Conservation (phyloP, 2,113 vertebrate species). For the Rhynchomys soricoides region DNA sequence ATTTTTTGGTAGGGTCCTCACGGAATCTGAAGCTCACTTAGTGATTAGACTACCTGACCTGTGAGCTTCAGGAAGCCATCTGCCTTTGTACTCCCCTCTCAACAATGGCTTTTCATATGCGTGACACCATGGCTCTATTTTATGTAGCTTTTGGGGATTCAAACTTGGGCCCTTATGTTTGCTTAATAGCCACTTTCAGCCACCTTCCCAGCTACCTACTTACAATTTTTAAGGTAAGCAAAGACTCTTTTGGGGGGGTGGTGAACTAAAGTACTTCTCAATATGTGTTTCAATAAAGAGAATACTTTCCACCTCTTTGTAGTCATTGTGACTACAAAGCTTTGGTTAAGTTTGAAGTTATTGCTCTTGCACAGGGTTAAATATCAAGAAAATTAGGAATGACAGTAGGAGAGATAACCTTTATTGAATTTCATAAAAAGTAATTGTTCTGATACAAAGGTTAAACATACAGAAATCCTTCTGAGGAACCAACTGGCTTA, state of each 20-base stretch:
- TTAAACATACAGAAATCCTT: background rate
- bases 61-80: background rate
- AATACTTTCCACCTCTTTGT: background rate
- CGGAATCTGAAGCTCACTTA: background rate
- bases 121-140: background rate
- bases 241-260: background rate
- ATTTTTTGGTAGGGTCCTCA: background rate
- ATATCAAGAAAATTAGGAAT: background rate
- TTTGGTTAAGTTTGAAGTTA: background rate
- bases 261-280: background rate
- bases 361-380: background rate
- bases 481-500: background rate
- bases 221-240: background rate
- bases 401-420: background rate
- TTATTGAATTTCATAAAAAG: background rate
- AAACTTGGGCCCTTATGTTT: background rate
- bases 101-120: background rate
- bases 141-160: background rate
- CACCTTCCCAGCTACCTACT: background rate
- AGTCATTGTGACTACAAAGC: too few relatives aligned
- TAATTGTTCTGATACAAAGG: background rate
- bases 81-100: too few relatives aligned
- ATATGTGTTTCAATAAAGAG: background rate
- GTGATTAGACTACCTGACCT: background rate
- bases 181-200: background rate